Base-by-base conservation (phyloP, 1,140 invertebrate species). In the Penaeus japonicus region DNA sequence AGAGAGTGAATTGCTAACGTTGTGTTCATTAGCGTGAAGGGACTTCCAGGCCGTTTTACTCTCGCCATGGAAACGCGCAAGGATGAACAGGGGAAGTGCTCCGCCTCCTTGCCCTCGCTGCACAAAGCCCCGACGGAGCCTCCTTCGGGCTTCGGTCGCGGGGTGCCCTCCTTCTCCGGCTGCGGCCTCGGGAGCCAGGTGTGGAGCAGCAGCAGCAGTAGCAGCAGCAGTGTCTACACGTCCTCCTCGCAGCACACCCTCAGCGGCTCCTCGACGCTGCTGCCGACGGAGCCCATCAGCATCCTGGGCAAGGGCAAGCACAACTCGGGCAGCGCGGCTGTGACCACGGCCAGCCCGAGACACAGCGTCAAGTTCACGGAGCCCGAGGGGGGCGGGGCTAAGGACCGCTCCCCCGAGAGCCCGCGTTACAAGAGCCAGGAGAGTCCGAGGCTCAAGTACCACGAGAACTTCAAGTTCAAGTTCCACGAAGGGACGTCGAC, bases 331-430 rank as follows among this genome's bases (percentile, higher is more conserved):
- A 39, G 75, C 35, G 80, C 87, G 18, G 73, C 81, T 0, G 54
- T 55, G 7, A 79, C 73, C 22, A 70, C 90, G 5, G 70, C 54
- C n/a, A 88, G 90, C 32, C 88, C 84, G 4, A 80, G 87, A 62
- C 90, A 89, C 65, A 88, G 77, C n/a, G 90, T 90, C 78, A 90
- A 90, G 84, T 90, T 89, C 65, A 75, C 77, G 7, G 87, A 90
- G 80, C 84, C 87, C 12, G 83, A 89, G 55, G 84, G 65, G 27
- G 78, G 70, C 17, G 5, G 18, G 17, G 35, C 35, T 3, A 53
- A 73, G 53, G 84, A 55, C 22, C 77, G 85, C 22, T 55, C 85
- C 4, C 85, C 85, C 20, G 85, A 81, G 22, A 87, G 85, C 59
- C 85, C 85, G 1, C 22, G 78, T 2, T 87, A 47, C 57, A 80